Evolutionary conservation across 1,140 invertebrate genomes (phyloP).

Genomic region (Bombyx mandarina): DNA sequence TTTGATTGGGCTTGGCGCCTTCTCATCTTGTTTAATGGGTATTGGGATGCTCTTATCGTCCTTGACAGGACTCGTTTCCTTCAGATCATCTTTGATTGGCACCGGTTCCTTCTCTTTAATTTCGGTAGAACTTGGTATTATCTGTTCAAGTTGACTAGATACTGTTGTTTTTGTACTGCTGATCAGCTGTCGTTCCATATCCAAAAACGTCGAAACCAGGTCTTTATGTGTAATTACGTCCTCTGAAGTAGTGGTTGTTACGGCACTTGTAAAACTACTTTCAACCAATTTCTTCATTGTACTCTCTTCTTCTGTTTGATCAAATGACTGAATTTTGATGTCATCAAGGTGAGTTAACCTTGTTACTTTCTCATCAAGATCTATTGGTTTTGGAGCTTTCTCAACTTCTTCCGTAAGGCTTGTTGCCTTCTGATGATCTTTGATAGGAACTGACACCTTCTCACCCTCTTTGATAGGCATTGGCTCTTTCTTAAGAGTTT

Average conservation of each 20-base stretch:
- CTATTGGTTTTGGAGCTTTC: conserved; percentile 5
- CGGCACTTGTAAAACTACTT: not conserved
- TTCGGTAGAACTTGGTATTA: not conserved
- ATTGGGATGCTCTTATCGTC: conserved; percentile 7
- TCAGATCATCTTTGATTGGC: conserved; percentile 4
- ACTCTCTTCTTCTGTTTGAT: conserved; percentile 5
- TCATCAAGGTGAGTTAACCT: conserved; percentile 2
- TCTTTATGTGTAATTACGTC: no score
- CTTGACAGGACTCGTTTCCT: conserved; percentile 5
- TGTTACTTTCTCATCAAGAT: conserved; percentile 1
- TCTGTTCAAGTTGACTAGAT: not conserved
- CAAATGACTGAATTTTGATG: not conserved
- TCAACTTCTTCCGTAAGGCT: no score
- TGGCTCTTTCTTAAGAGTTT: not conserved
- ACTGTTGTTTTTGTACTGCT: no score
- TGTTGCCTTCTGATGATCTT: not conserved
- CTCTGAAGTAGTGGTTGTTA: no score
- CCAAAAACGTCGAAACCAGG: no score
- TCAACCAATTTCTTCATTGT: not conserved
- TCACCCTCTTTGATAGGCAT: not conserved
- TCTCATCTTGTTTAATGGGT: conserved; percentile 8
- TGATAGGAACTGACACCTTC: not conserved
- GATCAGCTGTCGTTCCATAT: no score
- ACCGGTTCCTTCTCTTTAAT: conserved; percentile 1
- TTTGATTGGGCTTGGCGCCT: conserved; percentile 7